A percentile compares a stretch with the other conserved stretches of the same genome.
Conservation (phyloP, 2,113 vertebrate genomes). For the Ageneiosus marmoratus region DNA sequence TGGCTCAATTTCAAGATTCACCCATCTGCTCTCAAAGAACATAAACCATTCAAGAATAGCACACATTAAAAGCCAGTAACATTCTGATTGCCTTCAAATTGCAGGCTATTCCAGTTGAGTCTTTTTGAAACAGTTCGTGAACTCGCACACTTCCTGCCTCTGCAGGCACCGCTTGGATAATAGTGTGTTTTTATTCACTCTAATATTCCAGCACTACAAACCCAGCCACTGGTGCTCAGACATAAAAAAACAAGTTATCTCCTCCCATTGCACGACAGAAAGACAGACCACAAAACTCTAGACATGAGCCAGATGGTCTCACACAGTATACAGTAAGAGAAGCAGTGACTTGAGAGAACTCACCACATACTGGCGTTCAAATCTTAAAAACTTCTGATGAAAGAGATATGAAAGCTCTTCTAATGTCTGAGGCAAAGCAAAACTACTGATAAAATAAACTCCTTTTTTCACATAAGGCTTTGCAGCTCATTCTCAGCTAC, state of each 20-base stretch:
- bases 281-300: conserved; percentile 44
- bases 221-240: conserved; percentile 14
- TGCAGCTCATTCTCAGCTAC: not conserved
- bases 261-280: conserved; percentile 4
- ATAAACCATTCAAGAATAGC: conserved; percentile 21
- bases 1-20: not conserved
- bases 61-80: conserved; percentile 28
- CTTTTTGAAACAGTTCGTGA: conserved; percentile 23
- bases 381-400: conserved; percentile 32
- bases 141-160: conserved; percentile 38
- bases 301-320: conserved; percentile 59
- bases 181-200: conserved; percentile 4
- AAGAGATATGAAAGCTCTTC: not conserved
- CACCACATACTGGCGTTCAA: not conserved
- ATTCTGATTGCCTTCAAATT: conserved; percentile 34
- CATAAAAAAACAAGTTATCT: not conserved
- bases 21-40: conserved; percentile 19
- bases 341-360: conserved; percentile 19
- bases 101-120: conserved; percentile 6
- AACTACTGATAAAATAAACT: not conserved
- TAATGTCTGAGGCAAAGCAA: conserved; percentile 12
- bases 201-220: not conserved
- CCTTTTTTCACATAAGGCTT: not conserved
- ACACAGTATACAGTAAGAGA: not conserved
- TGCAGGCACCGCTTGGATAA: conserved; percentile 18